Evolutionary conservation across 1,140 invertebrate genomes (phyloP).

Genomic region (Zaprionus lachaisei): DNA sequence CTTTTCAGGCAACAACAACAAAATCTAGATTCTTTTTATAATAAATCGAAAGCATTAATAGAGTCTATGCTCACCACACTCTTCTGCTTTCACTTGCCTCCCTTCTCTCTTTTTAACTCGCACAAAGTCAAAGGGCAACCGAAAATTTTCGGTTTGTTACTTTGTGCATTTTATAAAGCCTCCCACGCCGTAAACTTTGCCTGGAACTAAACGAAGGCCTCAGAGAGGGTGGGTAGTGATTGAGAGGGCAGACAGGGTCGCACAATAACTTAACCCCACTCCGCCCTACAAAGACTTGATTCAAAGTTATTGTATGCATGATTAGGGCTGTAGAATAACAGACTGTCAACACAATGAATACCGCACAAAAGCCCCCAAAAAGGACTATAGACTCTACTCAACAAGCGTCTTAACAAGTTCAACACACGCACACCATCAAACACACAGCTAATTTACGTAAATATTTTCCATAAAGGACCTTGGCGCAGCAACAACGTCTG

Average conservation of each 20-base stretch:
- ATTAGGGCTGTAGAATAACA: conserved; percentile 24
- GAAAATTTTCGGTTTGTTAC: conserved; percentile 47
- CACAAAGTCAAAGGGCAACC: conserved; percentile 37
- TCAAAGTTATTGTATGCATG: conserved; percentile 42
- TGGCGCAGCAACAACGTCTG: conserved; percentile 49
- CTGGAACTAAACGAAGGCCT: background rate
- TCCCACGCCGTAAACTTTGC: background rate
- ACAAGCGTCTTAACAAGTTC: conserved; percentile 50
- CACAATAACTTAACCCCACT: background rate
- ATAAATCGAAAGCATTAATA: conserved; percentile 17
- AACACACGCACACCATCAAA: conserved; percentile 26
- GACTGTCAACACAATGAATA: conserved; percentile 36
- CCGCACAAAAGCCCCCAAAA: background rate
- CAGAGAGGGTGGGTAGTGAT: background rate
- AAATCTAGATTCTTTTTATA: background rate
- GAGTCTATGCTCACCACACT: background rate
- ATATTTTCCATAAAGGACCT: conserved; percentile 52
- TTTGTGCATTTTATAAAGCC: conserved; percentile 48
- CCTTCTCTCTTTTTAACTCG: background rate
- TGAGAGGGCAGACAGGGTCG: background rate
- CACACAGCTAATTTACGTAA: conserved; percentile 66
- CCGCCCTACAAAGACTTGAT: conserved; percentile 3
- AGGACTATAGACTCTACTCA: conserved; percentile 25
- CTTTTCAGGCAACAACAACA: conserved; percentile 19
- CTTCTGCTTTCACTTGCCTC: background rate